phyloP scores from a whole-genome alignment of 1,140 invertebrate genomes.

The Popillia japonica region DNA sequence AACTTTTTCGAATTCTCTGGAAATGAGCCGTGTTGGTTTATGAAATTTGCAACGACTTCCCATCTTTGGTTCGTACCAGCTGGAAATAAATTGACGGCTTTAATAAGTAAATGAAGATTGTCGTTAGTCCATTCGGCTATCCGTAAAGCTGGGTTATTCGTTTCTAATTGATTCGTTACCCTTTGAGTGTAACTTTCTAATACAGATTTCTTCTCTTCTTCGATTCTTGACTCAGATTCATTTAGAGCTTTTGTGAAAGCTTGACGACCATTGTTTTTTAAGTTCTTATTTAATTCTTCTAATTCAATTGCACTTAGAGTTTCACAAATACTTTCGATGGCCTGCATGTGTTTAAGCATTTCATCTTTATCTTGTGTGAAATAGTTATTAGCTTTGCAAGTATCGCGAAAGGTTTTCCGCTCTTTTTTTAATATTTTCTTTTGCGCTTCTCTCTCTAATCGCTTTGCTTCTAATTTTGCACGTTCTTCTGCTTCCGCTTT shows the following conservation, averaged over 20 bases:
- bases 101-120: conserved; percentile 86
- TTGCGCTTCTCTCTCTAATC: conserved; percentile 85
- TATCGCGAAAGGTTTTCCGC: conserved; percentile 83
- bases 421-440: conserved; percentile 88
- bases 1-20: conserved; percentile 63
- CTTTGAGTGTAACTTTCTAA: conserved; percentile 64
- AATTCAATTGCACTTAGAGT: conserved; percentile 75
- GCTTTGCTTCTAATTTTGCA: conserved; percentile 79
- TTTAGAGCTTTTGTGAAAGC: conserved; percentile 73
- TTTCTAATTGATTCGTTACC: conserved; percentile 59
- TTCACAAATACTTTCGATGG: conserved; percentile 90
- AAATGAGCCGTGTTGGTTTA: conserved; percentile 85
- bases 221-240: conserved; percentile 72
- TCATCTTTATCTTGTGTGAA: conserved; percentile 79
- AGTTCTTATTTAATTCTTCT: conserved; percentile 77
- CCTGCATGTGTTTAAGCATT: conserved; percentile 84
- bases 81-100: conserved; percentile 95
- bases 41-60: conserved; percentile 96
- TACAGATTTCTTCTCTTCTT: conserved; percentile 75
- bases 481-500: conserved; percentile 83
- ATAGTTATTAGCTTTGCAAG: conserved; percentile 89
- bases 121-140: conserved; percentile 82
- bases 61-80: conserved; percentile 95
- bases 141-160: conserved; percentile 60
- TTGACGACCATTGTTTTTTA: conserved; percentile 71